phyloP scores from a whole-genome alignment of 2,113 vertebrate genomes.

The Forbesichthys agassizii region DNA sequence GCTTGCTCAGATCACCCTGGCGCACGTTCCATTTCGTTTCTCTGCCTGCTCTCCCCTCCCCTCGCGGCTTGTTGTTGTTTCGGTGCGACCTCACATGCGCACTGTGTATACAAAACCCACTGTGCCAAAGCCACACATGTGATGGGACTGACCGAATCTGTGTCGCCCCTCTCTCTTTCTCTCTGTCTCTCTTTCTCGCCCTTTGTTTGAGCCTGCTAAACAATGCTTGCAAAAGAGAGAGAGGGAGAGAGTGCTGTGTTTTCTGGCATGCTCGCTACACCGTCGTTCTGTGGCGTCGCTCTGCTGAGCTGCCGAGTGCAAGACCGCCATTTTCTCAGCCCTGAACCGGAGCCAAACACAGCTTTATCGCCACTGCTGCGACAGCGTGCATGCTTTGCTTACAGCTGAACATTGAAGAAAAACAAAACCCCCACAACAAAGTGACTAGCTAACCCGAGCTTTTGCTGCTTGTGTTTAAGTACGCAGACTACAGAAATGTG shows the following conservation, averaged over 20 bases:
- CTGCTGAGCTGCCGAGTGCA: constrained; percentile 67
- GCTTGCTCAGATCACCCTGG: constrained; percentile 23
- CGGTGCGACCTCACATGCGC: constrained; percentile 43
- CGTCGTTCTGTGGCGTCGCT: constrained; percentile 78
- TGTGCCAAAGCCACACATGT: constrained; percentile 30
- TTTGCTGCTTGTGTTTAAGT: constrained; percentile 20
- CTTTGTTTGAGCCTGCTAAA: too few relatives aligned
- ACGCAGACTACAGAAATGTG: constrained; percentile 31
- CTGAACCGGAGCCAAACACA: constrained; percentile 83
- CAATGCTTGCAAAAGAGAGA: constrained; percentile 21
- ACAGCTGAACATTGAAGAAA: constrained; percentile 14
- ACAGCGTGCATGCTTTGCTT: constrained; percentile 24
- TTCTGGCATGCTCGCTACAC: constrained; percentile 63
- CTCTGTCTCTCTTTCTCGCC: too few relatives aligned
- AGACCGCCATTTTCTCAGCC: constrained; percentile 91
- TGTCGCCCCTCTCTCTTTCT: constrained; percentile 22
- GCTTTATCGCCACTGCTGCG: constrained; percentile 55
- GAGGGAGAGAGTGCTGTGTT: constrained; percentile 13
- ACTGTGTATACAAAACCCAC: constrained; percentile 29
- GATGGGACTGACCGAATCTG: constrained; percentile 35
- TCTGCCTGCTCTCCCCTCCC: constrained; percentile 8
- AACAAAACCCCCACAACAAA: constrained; percentile 11
- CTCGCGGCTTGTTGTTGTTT: constrained; percentile 44
- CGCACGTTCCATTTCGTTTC: constrained; percentile 24
- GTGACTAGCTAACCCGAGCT: constrained; percentile 36